Conservation (phyloP, 2,113 vertebrate genomes). For the Emberiza fucata region DNA sequence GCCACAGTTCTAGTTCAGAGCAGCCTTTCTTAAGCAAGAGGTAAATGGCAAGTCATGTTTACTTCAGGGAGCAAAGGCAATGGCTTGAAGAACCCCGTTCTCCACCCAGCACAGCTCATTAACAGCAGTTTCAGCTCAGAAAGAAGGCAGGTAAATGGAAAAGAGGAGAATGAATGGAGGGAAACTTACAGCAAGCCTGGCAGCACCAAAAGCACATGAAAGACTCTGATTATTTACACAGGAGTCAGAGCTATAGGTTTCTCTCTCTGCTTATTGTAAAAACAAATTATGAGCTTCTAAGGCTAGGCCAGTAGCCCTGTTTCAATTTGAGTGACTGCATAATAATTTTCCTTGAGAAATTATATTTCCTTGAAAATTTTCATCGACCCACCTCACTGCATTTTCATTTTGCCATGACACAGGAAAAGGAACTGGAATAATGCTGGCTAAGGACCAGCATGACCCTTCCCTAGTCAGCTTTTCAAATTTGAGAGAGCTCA, state of each 20-base stretch:
- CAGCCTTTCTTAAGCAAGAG: slow-evolving; percentile 26
- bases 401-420: not conserved
- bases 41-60: not conserved
- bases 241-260: not conserved
- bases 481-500: not conserved
- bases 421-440: not conserved
- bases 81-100: not conserved
- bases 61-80: slow-evolving; percentile 6
- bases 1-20: slow-evolving; percentile 7
- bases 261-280: not conserved
- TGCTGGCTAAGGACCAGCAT: rapidly evolving
- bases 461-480: not conserved
- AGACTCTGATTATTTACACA: not conserved
- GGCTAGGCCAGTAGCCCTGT: not conserved
- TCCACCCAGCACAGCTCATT: slow-evolving; percentile 35
- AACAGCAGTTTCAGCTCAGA: slow-evolving; percentile 47
- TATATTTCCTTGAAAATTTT: not conserved
- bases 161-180: slow-evolving; percentile 8
- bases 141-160: slow-evolving; percentile 60
- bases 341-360: not conserved
- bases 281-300: not conserved
- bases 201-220: not conserved
- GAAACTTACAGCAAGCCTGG: slow-evolving; percentile 23
- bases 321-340: not conserved
- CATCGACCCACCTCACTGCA: not conserved